phyloP scores from a whole-genome alignment of 2,888 invertebrate genomes.

The Macrophya alboannulata region DNA sequence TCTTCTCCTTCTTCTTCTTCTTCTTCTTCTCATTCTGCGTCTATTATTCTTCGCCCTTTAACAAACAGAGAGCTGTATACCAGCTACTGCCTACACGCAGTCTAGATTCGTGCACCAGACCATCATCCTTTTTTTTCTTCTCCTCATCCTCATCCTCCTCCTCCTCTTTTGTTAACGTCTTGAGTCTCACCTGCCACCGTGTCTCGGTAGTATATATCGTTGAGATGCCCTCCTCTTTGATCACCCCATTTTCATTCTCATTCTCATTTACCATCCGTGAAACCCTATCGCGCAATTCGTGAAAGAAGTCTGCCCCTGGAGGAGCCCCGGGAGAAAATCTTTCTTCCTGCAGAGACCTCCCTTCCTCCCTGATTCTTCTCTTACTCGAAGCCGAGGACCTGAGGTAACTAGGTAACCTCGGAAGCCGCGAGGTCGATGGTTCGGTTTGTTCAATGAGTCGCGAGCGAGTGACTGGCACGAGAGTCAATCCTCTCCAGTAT shows the following conservation, averaged over 20 bases:
- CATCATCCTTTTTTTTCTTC: constrained; percentile 9
- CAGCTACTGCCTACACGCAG: constrained; percentile 8
- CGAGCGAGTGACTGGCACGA: constrained; percentile 37
- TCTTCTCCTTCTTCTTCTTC: not conserved
- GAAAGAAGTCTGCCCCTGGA: constrained; percentile 18
- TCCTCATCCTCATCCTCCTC: not conserved
- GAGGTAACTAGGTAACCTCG: constrained; percentile 53
- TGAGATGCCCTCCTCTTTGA: constrained; percentile 27
- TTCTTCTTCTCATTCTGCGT: not conserved
- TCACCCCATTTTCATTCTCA: constrained; percentile 50
- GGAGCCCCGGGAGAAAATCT: constrained; percentile 27
- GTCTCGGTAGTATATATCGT: not conserved
- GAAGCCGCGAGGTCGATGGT: constrained; percentile 47
- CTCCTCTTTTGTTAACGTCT: constrained; percentile 6
- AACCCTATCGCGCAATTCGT: constrained; percentile 39
- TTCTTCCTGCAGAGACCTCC: not conserved
- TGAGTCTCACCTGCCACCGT: constrained; percentile 32
- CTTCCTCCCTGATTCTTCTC: not conserved
- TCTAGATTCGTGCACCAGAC: not conserved
- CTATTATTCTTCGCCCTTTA: constrained; percentile 33
- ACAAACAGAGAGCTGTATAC: not conserved
- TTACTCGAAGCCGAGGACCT: not conserved
- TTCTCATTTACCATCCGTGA: constrained; percentile 52
- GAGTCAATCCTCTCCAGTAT: constrained; percentile 32
- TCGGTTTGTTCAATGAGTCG: constrained; percentile 50